phyloP scores from a whole-genome alignment of 2,113 vertebrate species.

The Pedetes capensis region DNA sequence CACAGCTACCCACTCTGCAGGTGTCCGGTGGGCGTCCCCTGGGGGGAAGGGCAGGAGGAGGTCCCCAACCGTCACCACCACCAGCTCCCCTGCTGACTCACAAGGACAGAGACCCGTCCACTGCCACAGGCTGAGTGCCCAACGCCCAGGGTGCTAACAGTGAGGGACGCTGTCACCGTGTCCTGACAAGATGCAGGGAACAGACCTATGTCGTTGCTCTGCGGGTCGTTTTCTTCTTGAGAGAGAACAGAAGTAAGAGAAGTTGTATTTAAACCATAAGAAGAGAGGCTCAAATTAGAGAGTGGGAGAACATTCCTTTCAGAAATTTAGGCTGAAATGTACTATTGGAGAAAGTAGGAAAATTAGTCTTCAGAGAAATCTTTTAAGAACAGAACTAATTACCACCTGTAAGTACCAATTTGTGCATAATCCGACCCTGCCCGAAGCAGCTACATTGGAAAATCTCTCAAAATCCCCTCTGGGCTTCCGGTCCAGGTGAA shows the following conservation, averaged over 20 bases:
- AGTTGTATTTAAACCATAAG: neutral
- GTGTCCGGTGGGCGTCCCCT: rapidly evolving
- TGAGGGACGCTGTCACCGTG: too few species aligned
- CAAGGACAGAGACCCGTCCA: rapidly evolving
- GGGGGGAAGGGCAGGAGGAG: neutral
- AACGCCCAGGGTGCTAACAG: rapidly evolving
- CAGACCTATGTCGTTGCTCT: neutral
- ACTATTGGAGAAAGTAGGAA: conserved; percentile 19
- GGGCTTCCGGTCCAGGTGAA: neutral
- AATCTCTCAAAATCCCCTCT: neutral
- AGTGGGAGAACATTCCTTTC: conserved; percentile 43
- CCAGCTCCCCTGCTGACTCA: neutral
- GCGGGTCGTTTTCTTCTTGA: neutral
- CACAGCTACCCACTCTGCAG: neutral
- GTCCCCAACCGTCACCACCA: too few species aligned
- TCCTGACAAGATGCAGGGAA: neutral
- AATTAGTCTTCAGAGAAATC: conserved; percentile 53
- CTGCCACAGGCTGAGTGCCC: neutral
- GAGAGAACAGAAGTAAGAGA: neutral
- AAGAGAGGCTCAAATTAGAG: conserved; percentile 20
- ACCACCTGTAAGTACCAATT: conserved; percentile 47
- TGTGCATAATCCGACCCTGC: neutral
- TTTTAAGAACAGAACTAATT: conserved; percentile 59
- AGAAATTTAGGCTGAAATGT: conserved; percentile 34
- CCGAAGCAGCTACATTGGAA: conserved; percentile 3